These are phyloP conservation scores for Pseudoatta argentina DNA, from an alignment of 1,140 invertebrate genomes.

Conservation along the genomic window DNA sequence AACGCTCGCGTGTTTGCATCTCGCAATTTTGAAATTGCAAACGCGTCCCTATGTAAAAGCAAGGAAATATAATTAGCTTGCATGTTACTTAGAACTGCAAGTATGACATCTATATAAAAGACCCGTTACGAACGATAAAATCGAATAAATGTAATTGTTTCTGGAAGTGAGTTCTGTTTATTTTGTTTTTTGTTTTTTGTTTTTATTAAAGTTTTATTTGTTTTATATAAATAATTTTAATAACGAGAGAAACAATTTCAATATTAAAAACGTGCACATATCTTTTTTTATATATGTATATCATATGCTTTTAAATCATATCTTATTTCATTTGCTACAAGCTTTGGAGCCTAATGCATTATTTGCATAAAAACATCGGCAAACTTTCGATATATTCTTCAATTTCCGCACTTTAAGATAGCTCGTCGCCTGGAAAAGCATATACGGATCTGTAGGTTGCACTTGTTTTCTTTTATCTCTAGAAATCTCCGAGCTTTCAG, in stretches of 20 bases:
- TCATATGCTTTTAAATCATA: slow-evolving; percentile 2
- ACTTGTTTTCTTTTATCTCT: slow-evolving; percentile 47
- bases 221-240: neutral
- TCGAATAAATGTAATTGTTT: neutral
- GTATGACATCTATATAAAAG: neutral
- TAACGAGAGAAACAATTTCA: neutral
- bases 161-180: neutral
- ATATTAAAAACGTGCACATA: neutral
- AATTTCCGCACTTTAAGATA: slow-evolving; percentile 69
- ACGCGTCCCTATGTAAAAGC: neutral
- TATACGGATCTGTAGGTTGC: slow-evolving; percentile 37
- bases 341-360: slow-evolving; percentile 60
- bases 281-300: neutral
- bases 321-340: neutral
- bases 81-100: neutral
- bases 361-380: slow-evolving; percentile 73
- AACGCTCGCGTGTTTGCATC: slow-evolving; percentile 19
- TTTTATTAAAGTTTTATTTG: neutral
- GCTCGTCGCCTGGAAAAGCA: slow-evolving; percentile 49
- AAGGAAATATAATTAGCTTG: slow-evolving; percentile 10
- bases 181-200: neutral
- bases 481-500: slow-evolving; percentile 37
- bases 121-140: neutral
- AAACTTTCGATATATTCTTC: slow-evolving; percentile 74
- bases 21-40: slow-evolving; percentile 46